Evolutionary conservation across 1,140 invertebrate species (phyloP).

Genomic region (Procambarus clarkii): DNA sequence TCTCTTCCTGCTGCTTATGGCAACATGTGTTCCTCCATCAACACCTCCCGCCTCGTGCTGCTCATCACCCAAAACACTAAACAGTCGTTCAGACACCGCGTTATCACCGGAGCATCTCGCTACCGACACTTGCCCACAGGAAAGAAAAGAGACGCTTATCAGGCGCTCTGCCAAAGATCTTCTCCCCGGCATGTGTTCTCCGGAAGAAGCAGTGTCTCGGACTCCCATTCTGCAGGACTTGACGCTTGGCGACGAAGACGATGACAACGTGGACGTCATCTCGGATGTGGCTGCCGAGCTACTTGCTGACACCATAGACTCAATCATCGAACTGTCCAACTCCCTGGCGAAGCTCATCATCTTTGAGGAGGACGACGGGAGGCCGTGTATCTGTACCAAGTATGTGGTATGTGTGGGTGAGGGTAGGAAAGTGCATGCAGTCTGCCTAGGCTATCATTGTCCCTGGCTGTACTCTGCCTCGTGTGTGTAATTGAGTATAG

Average conservation of each 20-base stretch:
- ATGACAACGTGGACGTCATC: not conserved
- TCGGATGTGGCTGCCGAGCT: slow-evolving; percentile 15
- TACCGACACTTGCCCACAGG: not conserved
- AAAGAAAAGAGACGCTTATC: not conserved
- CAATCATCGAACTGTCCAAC: slow-evolving; percentile 19
- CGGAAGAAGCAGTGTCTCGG: not conserved
- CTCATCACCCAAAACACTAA: not conserved
- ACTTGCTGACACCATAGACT: slow-evolving; percentile 19
- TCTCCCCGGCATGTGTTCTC: not conserved
- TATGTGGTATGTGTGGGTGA: not conserved
- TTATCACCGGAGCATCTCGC: not conserved
- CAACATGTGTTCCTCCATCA: slow-evolving; percentile 16
- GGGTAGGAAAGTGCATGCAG: not conserved
- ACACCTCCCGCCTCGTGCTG: not conserved
- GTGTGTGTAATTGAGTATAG: not conserved
- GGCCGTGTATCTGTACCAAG: slow-evolving; percentile 30
- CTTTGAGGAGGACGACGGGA: not conserved
- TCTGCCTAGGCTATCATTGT: not conserved
- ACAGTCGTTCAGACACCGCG: not conserved
- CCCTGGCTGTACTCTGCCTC: not conserved
- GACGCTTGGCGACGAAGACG: not conserved
- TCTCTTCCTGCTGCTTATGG: not conserved
- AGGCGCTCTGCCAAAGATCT: not conserved
- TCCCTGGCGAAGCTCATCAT: not conserved
- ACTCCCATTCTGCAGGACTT: slow-evolving; percentile 16